Percentiles rank a stretch among this genome's conserved stretches.
phyloP scores from a whole-genome alignment of 2,113 vertebrate genomes.

The Phyllostomus discolor region DNA sequence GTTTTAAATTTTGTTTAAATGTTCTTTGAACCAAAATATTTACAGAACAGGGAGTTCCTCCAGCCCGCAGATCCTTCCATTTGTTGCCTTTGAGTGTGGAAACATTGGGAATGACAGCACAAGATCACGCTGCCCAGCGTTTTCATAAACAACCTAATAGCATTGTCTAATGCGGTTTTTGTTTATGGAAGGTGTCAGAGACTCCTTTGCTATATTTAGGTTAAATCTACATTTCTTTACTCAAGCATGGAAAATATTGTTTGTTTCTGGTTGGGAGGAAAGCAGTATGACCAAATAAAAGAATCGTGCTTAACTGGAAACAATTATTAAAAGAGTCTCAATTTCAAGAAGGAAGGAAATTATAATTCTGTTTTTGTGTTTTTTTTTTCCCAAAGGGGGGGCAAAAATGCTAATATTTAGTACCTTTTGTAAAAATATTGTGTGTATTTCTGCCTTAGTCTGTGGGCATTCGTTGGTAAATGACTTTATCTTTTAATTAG shows the following conservation, averaged over 20 bases:
- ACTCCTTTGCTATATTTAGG: conserved; percentile 33
- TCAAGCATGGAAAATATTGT: conserved; percentile 7
- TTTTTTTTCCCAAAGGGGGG: not conserved
- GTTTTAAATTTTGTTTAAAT: conserved; percentile 62
- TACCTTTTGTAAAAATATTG: not conserved
- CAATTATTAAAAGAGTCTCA: not conserved
- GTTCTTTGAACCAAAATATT: conserved; percentile 53
- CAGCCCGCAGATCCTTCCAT: conserved; percentile 22
- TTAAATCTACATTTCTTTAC: conserved; percentile 36
- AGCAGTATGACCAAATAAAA: not conserved
- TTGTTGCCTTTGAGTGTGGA: conserved; percentile 36
- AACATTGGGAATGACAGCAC: conserved; percentile 6
- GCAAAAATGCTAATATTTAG: not conserved
- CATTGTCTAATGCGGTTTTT: conserved; percentile 15
- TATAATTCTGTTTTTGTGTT: not conserved
- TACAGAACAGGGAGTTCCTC: conserved; percentile 44
- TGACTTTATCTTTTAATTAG: not conserved
- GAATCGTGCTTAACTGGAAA: not conserved
- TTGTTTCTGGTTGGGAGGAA: conserved; percentile 18
- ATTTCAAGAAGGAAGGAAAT: conserved; percentile 11
- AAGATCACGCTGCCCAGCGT: not conserved
- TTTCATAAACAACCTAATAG: conserved; percentile 23
- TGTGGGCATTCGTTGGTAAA: not conserved
- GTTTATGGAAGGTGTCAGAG: conserved; percentile 46
- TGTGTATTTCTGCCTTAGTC: not conserved